Base-by-base conservation (phyloP, 2,888 invertebrate species). In the Aspidiotus destructor region DNA sequence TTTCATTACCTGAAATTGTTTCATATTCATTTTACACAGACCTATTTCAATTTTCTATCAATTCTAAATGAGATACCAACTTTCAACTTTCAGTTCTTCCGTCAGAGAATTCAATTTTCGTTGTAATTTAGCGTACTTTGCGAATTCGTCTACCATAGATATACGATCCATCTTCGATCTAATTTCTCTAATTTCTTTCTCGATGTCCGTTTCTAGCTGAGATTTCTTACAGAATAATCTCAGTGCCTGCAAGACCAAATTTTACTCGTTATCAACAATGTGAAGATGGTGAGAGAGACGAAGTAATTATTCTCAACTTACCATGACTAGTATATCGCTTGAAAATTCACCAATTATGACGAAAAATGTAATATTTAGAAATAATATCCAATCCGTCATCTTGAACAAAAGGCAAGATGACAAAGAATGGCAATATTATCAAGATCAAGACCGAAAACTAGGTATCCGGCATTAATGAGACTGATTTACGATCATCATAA, bases 81-180 rank as follows among this genome's bases (percentile, higher is more conserved):
- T 74, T 73, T 75, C 75, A 53, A 73, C 72, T 71, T 75, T 76
- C 8, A 77, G 71, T 68, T 75, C 73, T 58, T 70, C 73, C 63
- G 77, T 74, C 2, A 78, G 48, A 72, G 76, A 76, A 53, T 74
- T 77, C 64, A 75, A 75, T 71, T 74, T 76, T 68, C 79, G 73
- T 71, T 78, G 77, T 15, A 79, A 74, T 72, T 76, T 78, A 8
- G 78, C 77, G 71, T 77, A 77, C 69, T 75, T 79, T 10, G 79
- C 74, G 74, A 79, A 79, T 71, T 79, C 78, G 73, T 78, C 77
- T 1, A 77, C 75, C 73, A 78, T 77, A 10, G 77, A 77, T 69
- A 77, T 74, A 16, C 71, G 72, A 28, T 72, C 70, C 75, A 78
- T 76, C 73, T 78, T 75, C 44, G 73, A 73, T 71, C 75, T 76